These are phyloP conservation scores for Seriola dumerili DNA, from an alignment of 2,113 vertebrate genomes.

Conservation along the genomic window DNA sequence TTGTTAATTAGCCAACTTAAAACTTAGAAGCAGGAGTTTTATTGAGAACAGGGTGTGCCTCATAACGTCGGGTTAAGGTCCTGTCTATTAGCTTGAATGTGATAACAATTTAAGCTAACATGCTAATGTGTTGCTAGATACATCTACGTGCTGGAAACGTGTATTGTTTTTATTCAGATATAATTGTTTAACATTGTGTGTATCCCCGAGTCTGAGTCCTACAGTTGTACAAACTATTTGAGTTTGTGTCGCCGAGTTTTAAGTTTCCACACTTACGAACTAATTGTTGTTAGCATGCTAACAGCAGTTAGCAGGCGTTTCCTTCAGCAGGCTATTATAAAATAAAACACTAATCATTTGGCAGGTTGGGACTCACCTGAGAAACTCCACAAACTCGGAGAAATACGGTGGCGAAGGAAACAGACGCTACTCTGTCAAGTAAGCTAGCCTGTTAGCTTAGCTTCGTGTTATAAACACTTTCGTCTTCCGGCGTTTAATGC, in stretches of 20 bases:
- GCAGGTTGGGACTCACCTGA: constrained; percentile 51
- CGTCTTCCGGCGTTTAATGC: constrained; percentile 61
- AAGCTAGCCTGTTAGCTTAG: constrained; percentile 39
- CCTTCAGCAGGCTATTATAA: fast-evolving
- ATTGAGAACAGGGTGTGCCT: neutral
- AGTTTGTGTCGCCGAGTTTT: neutral
- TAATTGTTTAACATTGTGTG: too few species aligned
- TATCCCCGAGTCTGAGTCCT: fast-evolving
- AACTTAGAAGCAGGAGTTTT: neutral
- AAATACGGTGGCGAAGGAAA: too few species aligned
- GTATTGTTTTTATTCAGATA: neutral
- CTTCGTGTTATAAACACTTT: constrained; percentile 23
- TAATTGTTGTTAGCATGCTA: neutral
- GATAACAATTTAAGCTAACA: neutral
- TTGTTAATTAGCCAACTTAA: too few species aligned
- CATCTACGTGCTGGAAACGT: neutral
- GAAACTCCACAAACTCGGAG: neutral
- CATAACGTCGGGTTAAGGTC: neutral
- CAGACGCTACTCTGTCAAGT: neutral
- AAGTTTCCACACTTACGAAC: neutral
- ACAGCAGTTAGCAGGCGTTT: neutral
- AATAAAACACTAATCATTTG: neutral
- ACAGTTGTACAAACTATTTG: neutral
- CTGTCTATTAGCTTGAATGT: neutral
- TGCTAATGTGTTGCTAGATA: neutral